These are phyloP conservation scores for Dioctria rufipes DNA, from an alignment of 2,888 invertebrate genomes.

Conservation along the genomic window DNA sequence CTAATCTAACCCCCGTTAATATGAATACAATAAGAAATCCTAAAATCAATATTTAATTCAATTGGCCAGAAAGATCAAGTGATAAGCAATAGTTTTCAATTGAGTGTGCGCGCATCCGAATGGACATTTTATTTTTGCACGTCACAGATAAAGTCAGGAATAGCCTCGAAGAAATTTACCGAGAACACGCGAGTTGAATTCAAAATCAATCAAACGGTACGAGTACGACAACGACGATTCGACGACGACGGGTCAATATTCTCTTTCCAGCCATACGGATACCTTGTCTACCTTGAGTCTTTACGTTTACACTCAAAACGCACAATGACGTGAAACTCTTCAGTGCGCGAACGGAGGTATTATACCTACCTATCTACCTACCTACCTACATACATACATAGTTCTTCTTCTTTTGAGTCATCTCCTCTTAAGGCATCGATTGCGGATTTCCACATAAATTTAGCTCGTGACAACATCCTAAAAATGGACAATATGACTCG, in stretches of 20 bases:
- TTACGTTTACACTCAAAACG: slow-evolving; percentile 32
- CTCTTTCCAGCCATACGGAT: slow-evolving; percentile 21
- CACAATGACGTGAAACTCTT: slow-evolving; percentile 21
- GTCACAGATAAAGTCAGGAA: slow-evolving; percentile 35
- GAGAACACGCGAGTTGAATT: slow-evolving; percentile 58
- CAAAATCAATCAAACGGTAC: slow-evolving; percentile 61
- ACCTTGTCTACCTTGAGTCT: slow-evolving; percentile 56
- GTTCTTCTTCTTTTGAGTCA: neutral
- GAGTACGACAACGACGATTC: neutral
- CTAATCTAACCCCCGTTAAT: neutral
- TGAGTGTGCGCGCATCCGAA: slow-evolving; percentile 22
- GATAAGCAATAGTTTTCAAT: slow-evolving; percentile 43
- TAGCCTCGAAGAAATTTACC: slow-evolving; percentile 31
- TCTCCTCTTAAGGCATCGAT: slow-evolving; percentile 16
- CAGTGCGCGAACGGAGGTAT: neutral
- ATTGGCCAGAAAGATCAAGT: slow-evolving; percentile 12
- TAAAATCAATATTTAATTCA: slow-evolving; percentile 19
- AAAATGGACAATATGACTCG: slow-evolving; percentile 65
- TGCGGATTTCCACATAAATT: slow-evolving; percentile 50
- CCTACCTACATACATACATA: neutral
- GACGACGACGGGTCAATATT: slow-evolving; percentile 52
- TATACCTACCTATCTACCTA: too few relatives aligned
- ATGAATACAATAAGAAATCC: slow-evolving; percentile 24
- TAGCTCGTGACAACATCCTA: slow-evolving; percentile 61
- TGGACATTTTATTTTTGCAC: slow-evolving; percentile 46